Base-by-base conservation (phyloP, 37 sponge, comb jelly and placozoan genomes). In the Chondrilla cf. caribensis region DNA sequence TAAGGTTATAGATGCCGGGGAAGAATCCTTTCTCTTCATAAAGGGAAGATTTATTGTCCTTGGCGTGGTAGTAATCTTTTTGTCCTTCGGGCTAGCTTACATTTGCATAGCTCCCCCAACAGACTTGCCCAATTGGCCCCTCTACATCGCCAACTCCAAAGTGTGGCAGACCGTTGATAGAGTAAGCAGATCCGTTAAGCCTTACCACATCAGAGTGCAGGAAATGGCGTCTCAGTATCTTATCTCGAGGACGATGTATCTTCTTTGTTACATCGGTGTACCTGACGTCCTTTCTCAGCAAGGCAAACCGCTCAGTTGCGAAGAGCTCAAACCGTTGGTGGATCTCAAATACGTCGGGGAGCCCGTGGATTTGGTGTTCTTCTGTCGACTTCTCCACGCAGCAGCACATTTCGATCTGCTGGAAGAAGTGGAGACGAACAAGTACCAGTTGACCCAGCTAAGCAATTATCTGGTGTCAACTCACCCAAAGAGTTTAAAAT, bases 121-220 rank as follows among this genome's bases (percentile, higher is more conserved):
- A 21, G 92, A 92, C 58, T 86, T 92, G 0, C 92, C 92, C n/a
- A 92, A 86, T 77, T 92, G 92, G 92, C 92, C 92, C 9, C 89
- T 88, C 21, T 92, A 92, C 67, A 60, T 65, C 14, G 79, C 85
- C 36, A 92, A 92, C 55, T 70, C 92, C 19, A 82, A 60, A 54
- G 81, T 84, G 14, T 92, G 92, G 92, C 92, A 92, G 81, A 58
- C 80, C 37, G 85, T 92, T 39, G 92, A 92, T 39, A 80, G 70
- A 26, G 83, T 83, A 86, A 82, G 89, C 0, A 83, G 85, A 60
- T 79, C 85, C 38, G 92, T 88, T 18, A 92, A 92, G 51, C 92
- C 92, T 0, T 64, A 92, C 79, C 92, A 92, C 68, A 32, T 88
- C 47, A 72, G 92, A 57, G 70, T 92, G 55, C 70, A 87, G 68